phyloP scores from a whole-genome alignment of 2,113 vertebrate species.

The Microtus ochrogaster region DNA sequence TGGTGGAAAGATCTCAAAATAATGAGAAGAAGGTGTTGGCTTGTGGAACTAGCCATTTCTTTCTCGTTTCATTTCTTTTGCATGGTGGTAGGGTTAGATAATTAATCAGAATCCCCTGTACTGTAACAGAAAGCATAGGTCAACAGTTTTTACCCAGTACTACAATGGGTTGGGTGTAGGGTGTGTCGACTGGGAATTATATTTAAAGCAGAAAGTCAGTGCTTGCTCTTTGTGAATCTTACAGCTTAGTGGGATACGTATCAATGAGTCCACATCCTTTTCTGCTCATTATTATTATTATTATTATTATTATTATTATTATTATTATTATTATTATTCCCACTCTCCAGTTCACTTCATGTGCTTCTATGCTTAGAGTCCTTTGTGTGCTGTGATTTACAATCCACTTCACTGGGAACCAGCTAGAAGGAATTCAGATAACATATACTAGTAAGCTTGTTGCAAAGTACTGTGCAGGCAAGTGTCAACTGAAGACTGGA shows the following conservation, averaged over 20 bases:
- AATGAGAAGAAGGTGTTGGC: slow-evolving; percentile 73
- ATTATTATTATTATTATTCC: too few relatives aligned
- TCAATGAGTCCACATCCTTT: not conserved
- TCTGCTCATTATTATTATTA: too few relatives aligned
- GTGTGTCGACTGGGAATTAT: not conserved
- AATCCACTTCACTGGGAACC: not conserved
- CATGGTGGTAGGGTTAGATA: slow-evolving; percentile 16
- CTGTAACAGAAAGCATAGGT: not conserved
- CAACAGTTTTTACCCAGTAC: slow-evolving; percentile 19
- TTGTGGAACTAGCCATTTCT: slow-evolving; percentile 58
- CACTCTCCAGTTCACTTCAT: not conserved
- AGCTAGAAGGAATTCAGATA: slow-evolving; percentile 46
- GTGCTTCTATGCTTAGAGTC: not conserved
- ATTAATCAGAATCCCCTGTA: not conserved
- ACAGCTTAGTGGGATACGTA: not conserved
- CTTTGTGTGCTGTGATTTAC: not conserved
- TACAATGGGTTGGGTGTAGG: not conserved
- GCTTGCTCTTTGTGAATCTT: not conserved
- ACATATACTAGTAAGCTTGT: not conserved
- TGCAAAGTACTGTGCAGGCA: not conserved
- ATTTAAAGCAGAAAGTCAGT: not conserved
- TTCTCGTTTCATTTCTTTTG: slow-evolving; percentile 66
- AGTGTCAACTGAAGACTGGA: not conserved
- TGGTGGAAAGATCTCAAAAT: slow-evolving; percentile 65
- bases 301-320: too few relatives aligned